Base-by-base conservation (phyloP, 2,888 invertebrate genomes). In the Parelbella ahira region DNA sequence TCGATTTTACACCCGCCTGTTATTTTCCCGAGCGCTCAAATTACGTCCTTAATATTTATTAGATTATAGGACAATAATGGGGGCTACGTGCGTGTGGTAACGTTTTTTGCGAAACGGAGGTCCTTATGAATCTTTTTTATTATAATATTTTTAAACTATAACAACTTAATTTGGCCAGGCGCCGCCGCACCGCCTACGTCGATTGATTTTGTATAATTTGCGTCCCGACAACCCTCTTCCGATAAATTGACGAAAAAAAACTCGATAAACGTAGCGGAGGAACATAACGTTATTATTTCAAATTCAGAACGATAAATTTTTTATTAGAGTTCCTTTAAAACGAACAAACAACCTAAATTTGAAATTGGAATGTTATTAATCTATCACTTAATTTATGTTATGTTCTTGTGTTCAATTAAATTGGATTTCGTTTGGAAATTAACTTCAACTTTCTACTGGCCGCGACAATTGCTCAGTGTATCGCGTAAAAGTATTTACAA, bases 91-190 rank as follows among this genome's bases (percentile, higher is more conserved):
- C 69, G 82, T 83, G 86, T 78, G 83, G 82, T 68, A 72, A 62
- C 54, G 43, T 54, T 69, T 79, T 82, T 79, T 73, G 79, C 77
- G 64, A 73, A 74, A 74, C 68, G 54, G 69, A 62, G 73, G 72
- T 65, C 70, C 65, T 73, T 74, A 73, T 67, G 65, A 68, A 52
- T 41, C 56, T 71, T n/a, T n/a, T 76, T 68, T 51, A 58, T 63
- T 79, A 78, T 76, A 74, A 78, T 68, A 72, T 75, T 71, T 74
- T 75, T 69, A 68, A 66, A 63, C 51, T 66, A 66, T 82, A 82
- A 86, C 80, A 80, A 81, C 86, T 83, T 80, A 86, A 87, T 87
- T 82, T 77, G 68, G 69, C 68, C 61, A 77, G 82, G 83, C 81
- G 75, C 81, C 81, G 75, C 81, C 74, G 72, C 52, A 61, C 81